Evolutionary conservation across 2,113 vertebrate species (phyloP).

Genomic region (Arothron firmamentum): DNA sequence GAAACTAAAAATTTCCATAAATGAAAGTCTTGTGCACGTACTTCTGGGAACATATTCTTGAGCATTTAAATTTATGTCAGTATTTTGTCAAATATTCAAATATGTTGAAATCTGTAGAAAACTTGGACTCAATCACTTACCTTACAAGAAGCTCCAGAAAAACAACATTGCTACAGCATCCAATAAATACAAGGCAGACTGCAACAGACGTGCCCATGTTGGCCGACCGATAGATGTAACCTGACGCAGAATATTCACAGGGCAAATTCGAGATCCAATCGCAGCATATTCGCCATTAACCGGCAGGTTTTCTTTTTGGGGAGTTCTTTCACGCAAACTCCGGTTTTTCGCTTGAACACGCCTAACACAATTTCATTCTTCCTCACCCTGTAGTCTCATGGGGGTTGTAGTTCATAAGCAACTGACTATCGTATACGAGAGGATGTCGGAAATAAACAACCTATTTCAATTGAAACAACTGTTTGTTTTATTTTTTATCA

Average conservation of each 20-base stretch:
- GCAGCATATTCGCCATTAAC: constrained; percentile 24
- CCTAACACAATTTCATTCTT: constrained; percentile 10
- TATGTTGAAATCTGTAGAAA: neutral
- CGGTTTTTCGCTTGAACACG: constrained; percentile 15
- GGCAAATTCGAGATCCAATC: neutral
- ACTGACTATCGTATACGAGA: too few relatives aligned
- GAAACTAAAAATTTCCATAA: too few relatives aligned
- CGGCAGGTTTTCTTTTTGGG: neutral
- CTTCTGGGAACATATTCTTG: too few relatives aligned
- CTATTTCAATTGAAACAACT: too few relatives aligned
- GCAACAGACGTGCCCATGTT: constrained; percentile 65
- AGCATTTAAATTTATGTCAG: neutral
- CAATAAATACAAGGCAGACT: constrained; percentile 68
- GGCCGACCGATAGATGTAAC: neutral
- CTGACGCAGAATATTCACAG: constrained; percentile 9
- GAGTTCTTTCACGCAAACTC: constrained; percentile 21
- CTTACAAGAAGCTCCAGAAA: constrained; percentile 76
- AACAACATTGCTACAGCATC: constrained; percentile 76
- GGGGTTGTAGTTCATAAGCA: constrained; percentile 56
- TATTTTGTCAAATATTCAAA: neutral
- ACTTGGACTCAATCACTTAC: constrained; percentile 56
- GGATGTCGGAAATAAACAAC: too few relatives aligned
- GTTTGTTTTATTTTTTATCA: too few relatives aligned
- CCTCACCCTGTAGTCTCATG: constrained; percentile 6
- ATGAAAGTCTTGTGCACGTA: too few relatives aligned